Evolutionary conservation across 2,113 vertebrate species (phyloP).

Genomic region (Erpornis zantholeuca): DNA sequence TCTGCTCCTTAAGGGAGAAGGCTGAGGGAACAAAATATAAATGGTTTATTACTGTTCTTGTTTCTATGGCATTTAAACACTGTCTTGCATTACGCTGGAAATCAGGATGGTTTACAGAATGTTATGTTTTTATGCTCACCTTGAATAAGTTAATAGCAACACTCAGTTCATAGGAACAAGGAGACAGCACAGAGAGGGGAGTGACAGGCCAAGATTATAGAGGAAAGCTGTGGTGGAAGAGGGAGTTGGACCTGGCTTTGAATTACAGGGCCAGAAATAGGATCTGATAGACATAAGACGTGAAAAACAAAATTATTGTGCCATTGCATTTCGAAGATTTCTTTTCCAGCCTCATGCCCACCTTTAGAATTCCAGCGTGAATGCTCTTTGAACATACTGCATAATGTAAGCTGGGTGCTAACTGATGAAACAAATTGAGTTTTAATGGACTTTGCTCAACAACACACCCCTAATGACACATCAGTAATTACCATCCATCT

Average conservation of each 20-base stretch:
- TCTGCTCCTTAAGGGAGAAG: background rate
- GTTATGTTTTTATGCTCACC: background rate
- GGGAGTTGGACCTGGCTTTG: background rate
- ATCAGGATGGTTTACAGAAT: background rate
- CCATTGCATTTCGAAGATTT: background rate
- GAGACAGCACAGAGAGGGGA: background rate
- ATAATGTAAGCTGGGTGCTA: background rate
- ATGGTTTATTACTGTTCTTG: background rate
- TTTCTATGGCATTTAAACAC: background rate
- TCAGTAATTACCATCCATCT: slow-evolving; percentile 37
- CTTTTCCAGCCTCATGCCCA: background rate
- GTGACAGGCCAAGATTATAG: background rate
- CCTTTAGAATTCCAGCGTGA: background rate
- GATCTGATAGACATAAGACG: background rate
- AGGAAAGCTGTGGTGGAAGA: background rate
- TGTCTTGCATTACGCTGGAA: background rate
- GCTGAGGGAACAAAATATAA: background rate
- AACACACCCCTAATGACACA: slow-evolving; percentile 41
- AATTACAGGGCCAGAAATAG: background rate
- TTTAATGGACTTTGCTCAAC: slow-evolving; percentile 50
- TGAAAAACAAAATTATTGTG: background rate
- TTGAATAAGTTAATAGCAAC: background rate
- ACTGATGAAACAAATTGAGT: slow-evolving; percentile 53
- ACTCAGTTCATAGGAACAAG: background rate
- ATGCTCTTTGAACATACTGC: background rate